Base-by-base conservation (phyloP, 2,797 vertebrate genomes). In the Artibeus jamaicensis region DNA sequence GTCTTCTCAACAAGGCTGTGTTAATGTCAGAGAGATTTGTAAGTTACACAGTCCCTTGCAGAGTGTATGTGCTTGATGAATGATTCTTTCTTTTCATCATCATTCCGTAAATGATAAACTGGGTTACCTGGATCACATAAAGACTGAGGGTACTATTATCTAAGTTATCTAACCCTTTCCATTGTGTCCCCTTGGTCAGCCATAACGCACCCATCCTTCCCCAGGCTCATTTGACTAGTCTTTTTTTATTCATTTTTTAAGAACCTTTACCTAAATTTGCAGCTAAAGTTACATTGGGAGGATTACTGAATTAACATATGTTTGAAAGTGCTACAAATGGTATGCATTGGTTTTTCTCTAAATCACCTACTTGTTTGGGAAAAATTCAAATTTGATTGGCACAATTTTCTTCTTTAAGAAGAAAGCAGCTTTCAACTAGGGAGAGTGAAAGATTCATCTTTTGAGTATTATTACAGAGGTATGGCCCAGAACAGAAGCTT, bases 301-400 rank as follows among this genome's bases (percentile, higher is more conserved):
- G n/a, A 84, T 81, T 89, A 68, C 65, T 59, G 67, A 87, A 89
- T 86, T 89, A 70, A n/a, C 11, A n/a, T 84, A 42, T 95, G 93
- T 79, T 94, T 22, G 26, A 71, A 77, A 92, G 26, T 92, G 79
- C n/a, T 85, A 29, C 42, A 95, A 68, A 82, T 96, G 59, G 77
- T 73, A 78, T 15, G 6, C 73, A 82, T 53, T 91, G 32, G 7
- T 78, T 12, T 94, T 79, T 96, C 87, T 32, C 57, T 86, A 89
- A 97, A 87, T 93, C 29, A 87, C 53, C 71, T 92, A 86, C 29
- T 96, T 96, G 65, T 96, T 96, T 16, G 71, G 79, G 50, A 89
- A 95, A 94, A 98, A 93, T 71, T 96, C 39, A 85, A 34, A 74
- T 93, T 95, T 95, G 57, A 39, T 94, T 93, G 89, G 79, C 79